Evolutionary conservation across 2,797 vertebrate genomes (phyloP).

Genomic region (Scomberomorus guttatus): DNA sequence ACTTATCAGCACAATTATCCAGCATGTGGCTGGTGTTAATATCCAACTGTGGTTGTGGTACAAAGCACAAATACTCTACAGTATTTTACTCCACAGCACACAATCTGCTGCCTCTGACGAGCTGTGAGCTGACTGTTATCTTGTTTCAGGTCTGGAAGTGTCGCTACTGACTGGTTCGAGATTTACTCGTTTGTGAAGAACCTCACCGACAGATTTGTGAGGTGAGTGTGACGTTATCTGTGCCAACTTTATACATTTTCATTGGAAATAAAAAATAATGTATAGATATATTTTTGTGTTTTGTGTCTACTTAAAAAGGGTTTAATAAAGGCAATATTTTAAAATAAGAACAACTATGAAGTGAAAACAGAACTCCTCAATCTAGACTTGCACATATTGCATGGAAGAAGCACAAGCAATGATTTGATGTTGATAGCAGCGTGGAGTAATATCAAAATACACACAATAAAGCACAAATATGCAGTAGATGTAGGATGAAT

Average conservation of each 20-base stretch:
- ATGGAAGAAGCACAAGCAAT: not conserved
- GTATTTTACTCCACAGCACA: constrained; percentile 57
- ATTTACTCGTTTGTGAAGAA: constrained; percentile 94
- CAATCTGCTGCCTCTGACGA: constrained; percentile 49
- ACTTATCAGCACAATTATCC: constrained; percentile 52
- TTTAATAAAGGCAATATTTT: not conserved
- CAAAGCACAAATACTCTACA: constrained; percentile 60
- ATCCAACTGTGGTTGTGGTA: constrained; percentile 64
- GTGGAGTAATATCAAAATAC: not conserved
- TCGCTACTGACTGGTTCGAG: constrained; percentile 90
- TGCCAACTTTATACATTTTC: not conserved
- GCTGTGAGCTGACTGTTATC: constrained; percentile 43
- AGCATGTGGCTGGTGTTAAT: constrained; percentile 67
- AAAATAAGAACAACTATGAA: not conserved
- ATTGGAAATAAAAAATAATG: not conserved
- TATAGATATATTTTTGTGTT: too few relatives aligned
- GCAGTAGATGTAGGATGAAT: not conserved
- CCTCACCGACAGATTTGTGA: constrained; percentile 95
- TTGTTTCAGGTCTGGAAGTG: constrained; percentile 91
- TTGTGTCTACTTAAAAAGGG: too few relatives aligned
- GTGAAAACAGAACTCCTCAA: not conserved
- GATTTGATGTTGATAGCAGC: not conserved
- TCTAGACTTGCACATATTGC: not conserved
- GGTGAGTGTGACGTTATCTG: constrained; percentile 80
- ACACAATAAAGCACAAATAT: not conserved